phyloP scores from a whole-genome alignment of 2,888 invertebrate genomes.

The Hermaeophaga mercurialis region DNA sequence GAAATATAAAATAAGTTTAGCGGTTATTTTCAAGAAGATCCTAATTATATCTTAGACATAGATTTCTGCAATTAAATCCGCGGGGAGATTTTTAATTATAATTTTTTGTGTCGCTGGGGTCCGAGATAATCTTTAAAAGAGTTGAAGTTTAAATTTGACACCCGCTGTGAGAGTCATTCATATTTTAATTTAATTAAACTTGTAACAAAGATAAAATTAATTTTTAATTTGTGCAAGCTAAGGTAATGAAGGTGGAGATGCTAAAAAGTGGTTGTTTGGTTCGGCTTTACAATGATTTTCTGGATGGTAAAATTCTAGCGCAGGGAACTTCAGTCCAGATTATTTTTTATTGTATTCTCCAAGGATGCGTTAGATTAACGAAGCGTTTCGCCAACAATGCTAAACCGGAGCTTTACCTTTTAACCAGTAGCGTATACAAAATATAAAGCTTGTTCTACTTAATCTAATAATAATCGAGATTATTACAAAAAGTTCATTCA shows the following conservation, averaged over 20 bases:
- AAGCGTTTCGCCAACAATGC: conserved; percentile 52
- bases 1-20: background rate
- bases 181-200: conserved; percentile 58
- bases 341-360: conserved; percentile 56
- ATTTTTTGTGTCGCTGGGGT: conserved; percentile 37
- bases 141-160: conserved; percentile 48
- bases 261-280: conserved; percentile 48
- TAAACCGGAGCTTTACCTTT: conserved; percentile 47
- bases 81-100: conserved; percentile 34
- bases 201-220: conserved; percentile 58
- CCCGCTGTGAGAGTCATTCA: conserved; percentile 51
- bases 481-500: too few species aligned
- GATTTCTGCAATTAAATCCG: conserved; percentile 29
- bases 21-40: conserved; percentile 23
- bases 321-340: conserved; percentile 55
- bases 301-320: conserved; percentile 48
- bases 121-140: conserved; percentile 40
- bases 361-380: conserved; percentile 57
- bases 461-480: too few species aligned
- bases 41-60: conserved; percentile 33
- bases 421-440: conserved; percentile 23
- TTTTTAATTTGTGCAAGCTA: conserved; percentile 56
- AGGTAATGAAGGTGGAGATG: conserved; percentile 50
- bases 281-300: conserved; percentile 50
- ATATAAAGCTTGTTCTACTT: too few species aligned